phyloP scores from a whole-genome alignment of 2,113 vertebrate species.

The Pontoporia blainvillei region DNA sequence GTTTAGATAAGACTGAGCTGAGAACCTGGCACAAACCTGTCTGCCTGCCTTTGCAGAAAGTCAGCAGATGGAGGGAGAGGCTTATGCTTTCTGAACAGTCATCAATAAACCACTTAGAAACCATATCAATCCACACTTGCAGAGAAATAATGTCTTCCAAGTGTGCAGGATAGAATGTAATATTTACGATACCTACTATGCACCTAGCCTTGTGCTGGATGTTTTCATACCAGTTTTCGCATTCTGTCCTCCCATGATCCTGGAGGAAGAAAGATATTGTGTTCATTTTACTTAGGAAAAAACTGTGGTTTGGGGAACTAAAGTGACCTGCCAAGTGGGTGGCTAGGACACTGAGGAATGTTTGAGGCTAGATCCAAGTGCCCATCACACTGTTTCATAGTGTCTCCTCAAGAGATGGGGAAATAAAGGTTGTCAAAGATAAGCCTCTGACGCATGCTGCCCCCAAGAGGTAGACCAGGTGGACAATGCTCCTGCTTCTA shows the following conservation, averaged over 20 bases:
- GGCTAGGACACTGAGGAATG: background rate
- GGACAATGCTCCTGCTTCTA: background rate
- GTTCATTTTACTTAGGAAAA: background rate
- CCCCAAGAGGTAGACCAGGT: background rate
- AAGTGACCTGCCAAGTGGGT: background rate
- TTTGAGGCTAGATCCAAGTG: background rate
- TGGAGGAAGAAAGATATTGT: background rate
- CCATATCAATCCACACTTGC: background rate
- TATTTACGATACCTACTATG: background rate
- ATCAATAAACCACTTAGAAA: constrained; percentile 48
- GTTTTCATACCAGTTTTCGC: background rate
- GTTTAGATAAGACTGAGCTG: background rate
- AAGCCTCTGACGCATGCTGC: too few species aligned
- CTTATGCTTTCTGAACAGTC: constrained; percentile 18
- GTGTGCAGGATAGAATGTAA: background rate
- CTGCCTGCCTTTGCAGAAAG: background rate
- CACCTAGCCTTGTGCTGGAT: background rate
- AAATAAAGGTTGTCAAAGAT: background rate
- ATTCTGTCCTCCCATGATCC: background rate
- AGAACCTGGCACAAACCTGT: background rate
- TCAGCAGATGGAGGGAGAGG: constrained; percentile 54
- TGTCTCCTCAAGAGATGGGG: background rate
- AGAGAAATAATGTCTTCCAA: constrained; percentile 33
- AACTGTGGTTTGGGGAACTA: background rate
- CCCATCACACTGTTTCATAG: background rate